Percentiles rank a stretch among this genome's conserved stretches.
Evolutionary conservation across 2,797 vertebrate genomes (phyloP).

Genomic region (Gymnothorax reevesii): DNA sequence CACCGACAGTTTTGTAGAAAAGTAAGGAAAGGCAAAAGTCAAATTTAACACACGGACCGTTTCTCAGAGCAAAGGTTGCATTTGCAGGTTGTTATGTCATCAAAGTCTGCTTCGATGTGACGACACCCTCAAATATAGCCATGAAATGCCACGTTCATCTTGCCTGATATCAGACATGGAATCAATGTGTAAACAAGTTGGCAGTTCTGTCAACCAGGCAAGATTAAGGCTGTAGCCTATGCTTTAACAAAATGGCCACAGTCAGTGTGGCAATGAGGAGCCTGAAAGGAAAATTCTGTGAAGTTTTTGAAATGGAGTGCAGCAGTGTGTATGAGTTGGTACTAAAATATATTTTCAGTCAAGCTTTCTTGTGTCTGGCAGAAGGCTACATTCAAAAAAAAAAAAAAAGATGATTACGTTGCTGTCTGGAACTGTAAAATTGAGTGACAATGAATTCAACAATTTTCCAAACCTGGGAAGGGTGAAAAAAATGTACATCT

Average conservation of each 20-base stretch:
- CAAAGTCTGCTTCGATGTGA: too few relatives aligned
- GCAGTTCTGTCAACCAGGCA: too few relatives aligned
- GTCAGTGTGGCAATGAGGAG: slow-evolving; percentile 33
- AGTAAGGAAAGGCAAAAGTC: slow-evolving; percentile 53
- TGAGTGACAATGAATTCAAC: background rate
- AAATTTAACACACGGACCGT: slow-evolving; percentile 47
- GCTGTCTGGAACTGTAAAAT: background rate
- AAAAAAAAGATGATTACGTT: background rate
- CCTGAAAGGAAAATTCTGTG: background rate
- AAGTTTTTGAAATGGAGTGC: background rate
- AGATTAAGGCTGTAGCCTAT: too few relatives aligned
- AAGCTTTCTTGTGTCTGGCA: background rate
- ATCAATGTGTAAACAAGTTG: too few relatives aligned
- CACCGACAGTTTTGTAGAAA: slow-evolving; percentile 52
- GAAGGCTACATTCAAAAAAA: slow-evolving; percentile 2
- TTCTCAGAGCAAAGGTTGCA: too few relatives aligned
- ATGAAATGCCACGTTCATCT: too few relatives aligned
- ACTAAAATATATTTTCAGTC: background rate
- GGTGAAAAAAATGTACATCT: background rate
- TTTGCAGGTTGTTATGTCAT: too few relatives aligned
- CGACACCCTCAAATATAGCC: too few relatives aligned
- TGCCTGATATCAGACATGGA: too few relatives aligned
- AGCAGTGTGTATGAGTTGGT: background rate
- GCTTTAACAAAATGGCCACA: too few relatives aligned
- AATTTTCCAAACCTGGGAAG: background rate